phyloP scores from a whole-genome alignment of 1,140 invertebrate species.

The Telenomus remus region DNA sequence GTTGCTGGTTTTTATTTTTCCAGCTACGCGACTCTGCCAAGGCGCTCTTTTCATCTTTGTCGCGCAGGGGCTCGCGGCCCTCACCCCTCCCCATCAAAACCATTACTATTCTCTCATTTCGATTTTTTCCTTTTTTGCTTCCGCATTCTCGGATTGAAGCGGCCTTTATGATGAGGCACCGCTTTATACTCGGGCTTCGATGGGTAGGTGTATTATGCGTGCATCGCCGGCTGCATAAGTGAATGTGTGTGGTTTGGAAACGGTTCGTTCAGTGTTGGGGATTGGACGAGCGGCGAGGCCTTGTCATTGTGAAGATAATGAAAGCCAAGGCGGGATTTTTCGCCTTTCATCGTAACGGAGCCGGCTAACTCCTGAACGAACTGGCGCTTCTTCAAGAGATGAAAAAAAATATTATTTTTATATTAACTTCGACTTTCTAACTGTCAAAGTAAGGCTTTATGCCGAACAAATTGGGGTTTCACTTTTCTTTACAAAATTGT shows the following conservation, averaged over 20 bases:
- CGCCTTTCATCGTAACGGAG: conserved; percentile 56
- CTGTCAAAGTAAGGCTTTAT: no score
- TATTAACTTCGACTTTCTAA: background rate
- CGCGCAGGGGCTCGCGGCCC: background rate
- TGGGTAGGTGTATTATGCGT: conserved; percentile 66
- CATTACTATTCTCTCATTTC: conserved; percentile 62
- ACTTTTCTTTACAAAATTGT: no score
- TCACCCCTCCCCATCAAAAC: conserved; percentile 15
- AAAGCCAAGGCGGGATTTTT: conserved; percentile 68
- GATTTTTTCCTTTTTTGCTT: conserved; percentile 63
- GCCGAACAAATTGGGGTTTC: no score
- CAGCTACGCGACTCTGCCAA: conserved; percentile 35
- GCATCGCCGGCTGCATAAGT: conserved; percentile 57
- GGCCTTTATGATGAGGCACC: conserved; percentile 66
- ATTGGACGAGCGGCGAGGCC: conserved; percentile 47
- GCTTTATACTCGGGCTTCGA: conserved; percentile 65
- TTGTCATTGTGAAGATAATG: conserved; percentile 67
- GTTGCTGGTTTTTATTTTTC: conserved; percentile 46
- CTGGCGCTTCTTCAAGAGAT: conserved; percentile 17
- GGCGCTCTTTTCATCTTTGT: conserved; percentile 11
- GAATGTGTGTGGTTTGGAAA: conserved; percentile 48
- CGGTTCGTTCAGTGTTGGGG: conserved; percentile 12
- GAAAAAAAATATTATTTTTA: conserved; percentile 22
- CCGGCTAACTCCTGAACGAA: conserved; percentile 27
- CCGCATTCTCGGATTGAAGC: conserved; percentile 63